These are phyloP conservation scores for Glomeris marginata DNA, from an alignment of 2,888 invertebrate species.

Conservation along the genomic window DNA sequence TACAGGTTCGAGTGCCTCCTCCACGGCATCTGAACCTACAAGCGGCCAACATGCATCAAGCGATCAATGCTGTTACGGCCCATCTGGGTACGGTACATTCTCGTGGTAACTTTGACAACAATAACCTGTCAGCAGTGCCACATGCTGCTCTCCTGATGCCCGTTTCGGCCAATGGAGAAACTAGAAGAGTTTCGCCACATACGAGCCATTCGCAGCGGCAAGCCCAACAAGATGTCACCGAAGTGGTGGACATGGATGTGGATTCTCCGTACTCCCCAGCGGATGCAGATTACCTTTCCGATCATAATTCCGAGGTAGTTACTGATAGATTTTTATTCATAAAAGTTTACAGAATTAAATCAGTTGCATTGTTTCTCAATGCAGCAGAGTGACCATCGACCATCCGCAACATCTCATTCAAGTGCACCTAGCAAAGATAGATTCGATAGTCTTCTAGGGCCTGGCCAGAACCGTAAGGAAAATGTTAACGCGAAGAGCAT, in stretches of 20 bases:
- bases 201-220: background rate
- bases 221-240: constrained; percentile 27
- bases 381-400: too few species aligned
- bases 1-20: constrained; percentile 1
- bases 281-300: background rate
- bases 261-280: constrained; percentile 54
- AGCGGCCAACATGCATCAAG: too few species aligned
- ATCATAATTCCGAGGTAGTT: background rate
- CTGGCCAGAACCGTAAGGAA: constrained; percentile 8
- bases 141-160: background rate
- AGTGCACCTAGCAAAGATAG: constrained; percentile 3
- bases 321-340: too few species aligned
- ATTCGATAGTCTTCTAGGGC: constrained; percentile 11
- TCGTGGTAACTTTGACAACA: constrained; percentile 5
- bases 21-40: background rate
- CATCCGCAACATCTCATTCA: too few species aligned
- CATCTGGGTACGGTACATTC: background rate
- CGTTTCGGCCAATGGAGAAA: constrained; percentile 10
- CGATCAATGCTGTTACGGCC: background rate
- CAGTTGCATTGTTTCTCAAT: too few species aligned
- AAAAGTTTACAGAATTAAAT: too few species aligned
- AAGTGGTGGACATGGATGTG: constrained; percentile 48
- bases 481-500: constrained; percentile 6
- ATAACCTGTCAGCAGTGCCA: background rate
- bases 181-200: background rate